These are phyloP conservation scores for Gymnocheta viridis DNA, from an alignment of 2,888 invertebrate species.

Conservation along the genomic window DNA sequence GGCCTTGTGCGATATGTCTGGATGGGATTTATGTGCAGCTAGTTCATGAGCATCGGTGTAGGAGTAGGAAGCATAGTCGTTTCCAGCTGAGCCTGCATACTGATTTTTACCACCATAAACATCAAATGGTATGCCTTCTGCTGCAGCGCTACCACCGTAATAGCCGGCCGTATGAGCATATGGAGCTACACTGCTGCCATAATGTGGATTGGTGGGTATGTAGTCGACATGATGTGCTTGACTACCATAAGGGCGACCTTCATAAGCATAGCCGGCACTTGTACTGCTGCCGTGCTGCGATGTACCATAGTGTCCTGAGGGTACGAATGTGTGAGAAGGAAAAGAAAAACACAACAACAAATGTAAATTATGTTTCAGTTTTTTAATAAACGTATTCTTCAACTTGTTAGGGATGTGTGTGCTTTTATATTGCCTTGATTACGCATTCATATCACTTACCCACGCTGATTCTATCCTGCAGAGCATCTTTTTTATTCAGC, in stretches of 20 bases:
- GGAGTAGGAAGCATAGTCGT: conserved; percentile 75
- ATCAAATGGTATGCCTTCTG: conserved; percentile 78
- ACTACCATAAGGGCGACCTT: conserved; percentile 74
- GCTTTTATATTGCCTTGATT: conserved; percentile 53
- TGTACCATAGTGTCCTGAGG: conserved; percentile 75
- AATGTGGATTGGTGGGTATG: conserved; percentile 32
- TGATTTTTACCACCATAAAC: conserved; percentile 75
- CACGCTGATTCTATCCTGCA: conserved; percentile 77
- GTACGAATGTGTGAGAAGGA: background rate
- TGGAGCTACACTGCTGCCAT: conserved; percentile 35
- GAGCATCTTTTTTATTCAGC: conserved; percentile 55
- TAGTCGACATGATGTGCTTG: conserved; percentile 60
- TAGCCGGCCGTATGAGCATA: conserved; percentile 66
- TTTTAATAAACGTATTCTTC: conserved; percentile 34
- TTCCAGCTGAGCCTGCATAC: conserved; percentile 74
- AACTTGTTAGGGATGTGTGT: background rate
- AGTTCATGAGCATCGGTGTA: conserved; percentile 70
- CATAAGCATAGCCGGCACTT: conserved; percentile 71
- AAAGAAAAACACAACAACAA: conserved; percentile 37
- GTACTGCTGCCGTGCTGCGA: conserved; percentile 51
- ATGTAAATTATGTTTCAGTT: conserved; percentile 53
- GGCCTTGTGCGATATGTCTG: conserved; percentile 77
- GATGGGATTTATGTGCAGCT: conserved; percentile 75
- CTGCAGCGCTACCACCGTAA: conserved; percentile 71
- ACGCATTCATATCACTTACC: conserved; percentile 74